Conservation (phyloP, 2,113 vertebrate species). For the Hippoglossus stenolepis region DNA sequence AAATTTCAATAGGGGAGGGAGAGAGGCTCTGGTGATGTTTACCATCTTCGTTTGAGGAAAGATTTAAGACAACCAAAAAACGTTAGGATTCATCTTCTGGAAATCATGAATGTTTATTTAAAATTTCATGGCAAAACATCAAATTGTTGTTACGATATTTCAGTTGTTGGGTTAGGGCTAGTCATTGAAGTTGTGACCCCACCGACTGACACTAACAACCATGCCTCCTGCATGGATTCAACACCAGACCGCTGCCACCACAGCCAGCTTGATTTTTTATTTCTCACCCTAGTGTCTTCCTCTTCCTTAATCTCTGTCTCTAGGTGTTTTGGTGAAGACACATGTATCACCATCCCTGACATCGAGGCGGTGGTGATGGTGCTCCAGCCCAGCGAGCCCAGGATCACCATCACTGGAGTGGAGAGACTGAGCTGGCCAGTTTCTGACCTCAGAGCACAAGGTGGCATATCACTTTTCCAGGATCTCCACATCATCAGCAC, state of each 20-base stretch:
- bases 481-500: slow-evolving; percentile 94
- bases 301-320: background rate
- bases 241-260: background rate
- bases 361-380: slow-evolving; percentile 95
- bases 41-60: too few relatives aligned
- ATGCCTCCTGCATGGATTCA: too few relatives aligned
- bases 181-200: too few relatives aligned
- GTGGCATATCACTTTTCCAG: slow-evolving; percentile 87
- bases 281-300: background rate
- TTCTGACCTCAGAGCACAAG: slow-evolving; percentile 84
- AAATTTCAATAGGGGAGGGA: too few relatives aligned
- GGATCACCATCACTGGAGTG: slow-evolving; percentile 91
- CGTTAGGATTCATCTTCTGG: background rate
- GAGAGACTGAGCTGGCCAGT: slow-evolving; percentile 89
- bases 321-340: slow-evolving; percentile 98
- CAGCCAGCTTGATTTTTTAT: background rate
- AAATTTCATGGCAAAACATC: background rate
- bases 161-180: too few relatives aligned
- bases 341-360: slow-evolving; percentile 93
- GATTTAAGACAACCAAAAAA: background rate
- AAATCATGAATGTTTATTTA: background rate
- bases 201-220: background rate
- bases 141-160: background rate
- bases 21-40: too few relatives aligned
- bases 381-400: slow-evolving; percentile 92